phyloP scores from a whole-genome alignment of 2,113 vertebrate genomes.

The Amia ocellicauda region DNA sequence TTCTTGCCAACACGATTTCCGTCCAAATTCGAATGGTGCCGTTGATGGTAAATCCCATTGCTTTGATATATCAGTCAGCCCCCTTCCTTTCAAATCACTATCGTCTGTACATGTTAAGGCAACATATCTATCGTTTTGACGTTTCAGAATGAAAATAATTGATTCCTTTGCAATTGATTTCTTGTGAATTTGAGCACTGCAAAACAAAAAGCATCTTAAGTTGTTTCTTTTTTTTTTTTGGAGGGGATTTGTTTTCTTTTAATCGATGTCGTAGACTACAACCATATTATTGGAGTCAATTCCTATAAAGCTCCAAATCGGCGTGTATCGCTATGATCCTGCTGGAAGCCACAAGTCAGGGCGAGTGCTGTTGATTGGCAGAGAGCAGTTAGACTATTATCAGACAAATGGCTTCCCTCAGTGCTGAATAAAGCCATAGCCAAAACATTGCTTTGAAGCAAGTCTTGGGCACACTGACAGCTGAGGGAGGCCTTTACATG shows the following conservation, averaged over 20 bases:
- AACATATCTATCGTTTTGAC: conserved; percentile 45
- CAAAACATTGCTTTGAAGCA: conserved; percentile 12
- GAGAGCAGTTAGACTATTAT: conserved; percentile 1
- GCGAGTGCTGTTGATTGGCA: neutral
- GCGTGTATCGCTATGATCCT: too few relatives aligned
- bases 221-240: conserved; percentile 22
- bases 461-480: conserved; percentile 18
- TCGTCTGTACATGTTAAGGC: conserved; percentile 28
- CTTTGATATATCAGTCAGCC: conserved; percentile 39
- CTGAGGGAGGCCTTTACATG: conserved; percentile 15
- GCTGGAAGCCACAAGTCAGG: too few relatives aligned
- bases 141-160: conserved; percentile 43
- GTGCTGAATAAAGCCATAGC: conserved; percentile 30
- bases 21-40: conserved; percentile 32
- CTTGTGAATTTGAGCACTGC: conserved; percentile 38
- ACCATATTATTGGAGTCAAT: conserved; percentile 38
- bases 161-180: conserved; percentile 56
- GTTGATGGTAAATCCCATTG: conserved; percentile 28
- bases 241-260: conserved; percentile 39
- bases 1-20: conserved; percentile 8
- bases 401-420: conserved; percentile 18
- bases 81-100: conserved; percentile 13
- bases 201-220: conserved; percentile 20
- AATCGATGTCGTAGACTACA: conserved; percentile 50
- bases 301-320: conserved; percentile 18